Base-by-base conservation (phyloP, 92 coral and sea anemone species). In the Zoanthus solanderi region DNA sequence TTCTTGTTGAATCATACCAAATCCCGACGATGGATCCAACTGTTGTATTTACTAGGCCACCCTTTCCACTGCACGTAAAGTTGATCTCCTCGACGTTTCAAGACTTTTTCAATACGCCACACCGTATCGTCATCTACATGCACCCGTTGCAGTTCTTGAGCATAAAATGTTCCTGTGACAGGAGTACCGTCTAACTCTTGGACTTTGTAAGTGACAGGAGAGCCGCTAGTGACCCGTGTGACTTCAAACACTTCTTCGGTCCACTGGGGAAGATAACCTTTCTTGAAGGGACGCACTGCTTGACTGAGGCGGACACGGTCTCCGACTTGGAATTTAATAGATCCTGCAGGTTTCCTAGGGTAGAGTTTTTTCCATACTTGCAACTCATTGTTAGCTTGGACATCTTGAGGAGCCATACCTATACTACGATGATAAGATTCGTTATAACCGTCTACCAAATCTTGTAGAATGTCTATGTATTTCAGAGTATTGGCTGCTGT, bases 141-240 rank as follows among this genome's bases (percentile, higher is more conserved):
- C 30, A 92, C 94, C 17, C 30, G 18, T 82, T 92, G 94, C 0
- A 89, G 56, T 73, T 89, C 88, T 7, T 75, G 78, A 30, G 30
- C 71, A 67, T 92, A 92, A 31, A 92, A 92, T 44, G 90, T 89
- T 3, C 94, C 94, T 29, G 14, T 6, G 0, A 89, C 17, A 3
- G 80, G 72, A 0, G 86, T 84, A 0, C 84, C 90, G 28, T 92
- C 94, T 37, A 75, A 61, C 74, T 92, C 94, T 0, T 84, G 46
- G 0, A 88, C 13, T 67, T 92, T 92, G 57, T 89, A 92, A 0
- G 89, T 72, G 30, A 86, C 57, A 10, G 34, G 18, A 23, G 23
- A 23, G 23, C 23, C 23, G 23, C 23, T 23, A 23, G 23, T 1
- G 23, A 50, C 4, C 78, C 78, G 23, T 23, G 23, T 23, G 23